Conservation (phyloP, 2,888 invertebrate genomes). For the Spodoptera littoralis region DNA sequence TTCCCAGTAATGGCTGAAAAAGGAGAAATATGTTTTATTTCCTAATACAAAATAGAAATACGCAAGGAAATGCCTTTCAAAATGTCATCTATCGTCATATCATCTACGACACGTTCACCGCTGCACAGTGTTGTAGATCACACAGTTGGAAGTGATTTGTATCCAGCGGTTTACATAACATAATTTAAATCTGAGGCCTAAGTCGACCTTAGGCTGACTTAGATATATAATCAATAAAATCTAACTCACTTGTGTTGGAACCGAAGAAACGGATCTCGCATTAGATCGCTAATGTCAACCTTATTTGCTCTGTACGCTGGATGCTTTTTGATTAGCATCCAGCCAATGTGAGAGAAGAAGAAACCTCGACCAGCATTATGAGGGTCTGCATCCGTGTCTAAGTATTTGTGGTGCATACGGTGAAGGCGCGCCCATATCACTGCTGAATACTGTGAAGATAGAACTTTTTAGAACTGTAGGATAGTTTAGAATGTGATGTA, state of each 20-base stretch:
- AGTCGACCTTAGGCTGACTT: too few relatives aligned
- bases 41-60: too few relatives aligned
- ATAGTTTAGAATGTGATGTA: too few relatives aligned
- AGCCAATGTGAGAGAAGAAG: conserved; percentile 14
- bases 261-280: conserved; percentile 5
- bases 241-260: conserved; percentile 11
- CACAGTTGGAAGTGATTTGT: too few relatives aligned
- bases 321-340: conserved; percentile 4
- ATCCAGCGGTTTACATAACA: too few relatives aligned
- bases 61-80: too few relatives aligned
- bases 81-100: too few relatives aligned
- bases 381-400: conserved; percentile 17
- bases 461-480: background rate
- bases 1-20: conserved; percentile 20
- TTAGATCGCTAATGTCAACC: conserved; percentile 5
- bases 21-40: too few relatives aligned
- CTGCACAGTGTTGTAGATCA: too few relatives aligned
- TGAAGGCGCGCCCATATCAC: conserved; percentile 9
- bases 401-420: conserved; percentile 14
- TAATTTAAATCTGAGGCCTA: too few relatives aligned
- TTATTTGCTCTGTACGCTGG: conserved; percentile 2
- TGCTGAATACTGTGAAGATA: background rate
- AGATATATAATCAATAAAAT: too few relatives aligned
- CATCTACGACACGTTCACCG: too few relatives aligned
- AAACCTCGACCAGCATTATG: conserved; percentile 13